Evolutionary conservation across 2,797 vertebrate species (phyloP), one percentile per base, ranked within the genome.

Genomic region (Somateria mollissima): DNA sequence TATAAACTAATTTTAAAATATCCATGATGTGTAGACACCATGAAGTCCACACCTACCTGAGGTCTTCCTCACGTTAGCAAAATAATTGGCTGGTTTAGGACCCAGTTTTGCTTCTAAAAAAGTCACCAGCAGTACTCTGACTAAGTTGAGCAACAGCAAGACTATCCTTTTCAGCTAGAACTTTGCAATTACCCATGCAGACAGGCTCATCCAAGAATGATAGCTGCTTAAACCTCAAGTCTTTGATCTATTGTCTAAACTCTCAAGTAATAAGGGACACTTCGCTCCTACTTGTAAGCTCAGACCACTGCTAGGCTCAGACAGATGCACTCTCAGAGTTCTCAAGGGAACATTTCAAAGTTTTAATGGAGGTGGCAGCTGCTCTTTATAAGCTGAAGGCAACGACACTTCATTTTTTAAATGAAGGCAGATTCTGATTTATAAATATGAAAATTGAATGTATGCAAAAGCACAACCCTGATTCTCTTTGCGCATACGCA

Each of bases 381-480:
- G 93, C 78, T 96, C 74, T 92, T 92, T 95, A 93, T 83, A 92
- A 96, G 92, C 85, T 95, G 90, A 94, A 95, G 81, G 91, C 61
- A 96, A 87, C 5, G 2, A 87, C 91, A 85, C 75, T 96, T 96
- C 93, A 75, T 94, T 93, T 95, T 87, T 95, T 71, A 92, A 96
- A 96, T 90, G 81, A 37, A 96, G 78, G 75, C 90, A 96, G 90
- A 94, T 95, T 93, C 91, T 96, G 95, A 96, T 96, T 95, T 96
- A 97, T 96, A 97, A 97, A 97, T 95, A 95, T 72, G 93, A 96
- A 94, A 95, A 92, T 6, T 56, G 88, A 94, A 94, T 84, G 87
- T 84, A 95, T 89, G 91, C 92, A 94, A 94, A 95, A 92, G 88
- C 87, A 94, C 75, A 94, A 83, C 53, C n/a, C 71, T 36, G 43